phyloP scores from a whole-genome alignment of 2,888 invertebrate species.

The Caenorhabditis afra region DNA sequence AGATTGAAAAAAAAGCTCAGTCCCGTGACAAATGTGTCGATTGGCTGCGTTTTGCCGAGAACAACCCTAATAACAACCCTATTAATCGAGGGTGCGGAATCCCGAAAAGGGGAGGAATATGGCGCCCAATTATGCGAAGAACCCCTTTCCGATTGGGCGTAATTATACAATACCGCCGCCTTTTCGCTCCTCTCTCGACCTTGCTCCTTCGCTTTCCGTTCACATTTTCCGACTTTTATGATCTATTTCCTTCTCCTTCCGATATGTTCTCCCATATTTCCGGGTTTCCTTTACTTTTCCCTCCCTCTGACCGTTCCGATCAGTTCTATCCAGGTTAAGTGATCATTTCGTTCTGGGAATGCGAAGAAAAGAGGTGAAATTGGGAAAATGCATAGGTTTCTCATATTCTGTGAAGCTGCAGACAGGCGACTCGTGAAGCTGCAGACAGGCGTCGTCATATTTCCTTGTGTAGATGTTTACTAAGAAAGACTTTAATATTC shows the following conservation, averaged over 20 bases:
- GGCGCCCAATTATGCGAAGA: constrained; percentile 50
- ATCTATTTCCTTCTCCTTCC: constrained; percentile 10
- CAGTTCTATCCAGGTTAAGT: constrained; percentile 39
- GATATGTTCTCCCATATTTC: constrained; percentile 2
- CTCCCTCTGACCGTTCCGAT: constrained; percentile 20
- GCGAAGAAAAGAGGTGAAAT: background rate
- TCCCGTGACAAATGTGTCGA: background rate
- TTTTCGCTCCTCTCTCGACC: constrained; percentile 13
- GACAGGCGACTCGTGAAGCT: background rate
- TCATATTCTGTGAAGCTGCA: background rate
- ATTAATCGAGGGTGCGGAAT: background rate
- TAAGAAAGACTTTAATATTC: constrained; percentile 10
- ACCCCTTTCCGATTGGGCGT: constrained; percentile 33
- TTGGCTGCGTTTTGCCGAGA: background rate
- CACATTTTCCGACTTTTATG: constrained; percentile 16
- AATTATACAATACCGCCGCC: constrained; percentile 34
- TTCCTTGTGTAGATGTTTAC: constrained; percentile 14
- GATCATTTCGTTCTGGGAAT: constrained; percentile 17
- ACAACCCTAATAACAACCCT: constrained; percentile 14
- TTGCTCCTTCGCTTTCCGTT: constrained; percentile 12
- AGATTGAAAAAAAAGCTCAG: background rate
- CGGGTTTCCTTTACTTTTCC: constrained; percentile 13
- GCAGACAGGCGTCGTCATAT: background rate
- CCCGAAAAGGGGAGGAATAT: constrained; percentile 31
- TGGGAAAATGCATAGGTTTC: background rate